Evolutionary conservation across 2,113 vertebrate genomes (phyloP), one percentile per base, ranked within the genome.

Genomic region (Colaptes auratus): DNA sequence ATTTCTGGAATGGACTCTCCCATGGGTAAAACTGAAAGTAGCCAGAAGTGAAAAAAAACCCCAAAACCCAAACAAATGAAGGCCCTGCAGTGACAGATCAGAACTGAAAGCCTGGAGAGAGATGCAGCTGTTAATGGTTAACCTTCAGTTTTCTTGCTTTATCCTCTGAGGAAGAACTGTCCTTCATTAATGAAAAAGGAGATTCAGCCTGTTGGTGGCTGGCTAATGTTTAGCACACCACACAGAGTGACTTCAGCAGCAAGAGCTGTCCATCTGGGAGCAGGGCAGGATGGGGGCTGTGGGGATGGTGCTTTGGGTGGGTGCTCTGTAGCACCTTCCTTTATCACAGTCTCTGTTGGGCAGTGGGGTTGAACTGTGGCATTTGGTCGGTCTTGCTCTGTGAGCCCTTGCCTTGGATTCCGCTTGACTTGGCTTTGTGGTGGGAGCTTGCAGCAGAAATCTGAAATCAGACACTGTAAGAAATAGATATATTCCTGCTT

Each of bases 221-320:
- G 63, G 39, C 42, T 73, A 2, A 6, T 4, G n/a, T 15, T 14
- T 3, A 31, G 19, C 15, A 5, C 1, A 2, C 7, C 18, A 65
- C 21, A 28, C 3, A 1, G 3, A 6, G 63, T 17, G 52, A 15
- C 27, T 59, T 63, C 50, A 30, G 72, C 60, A 63, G 48, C 33
- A 25, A 25, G 67, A 56, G 60, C 55, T 50, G 17, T 17, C 11
- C 28, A 1, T 21, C 64, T 21, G 1, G 0, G 24, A 59, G 90
- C 56, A 36, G 82, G 46, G 48, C 74, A 72, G 71, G 61, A 15
- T 46, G 56, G 55, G 52, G 4, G 42, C 13, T 59, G 58, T 11
- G 58, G 39, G 70, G 35, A n/a, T 52, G 50, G 3, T 33, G 52
- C 60, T 70, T 33, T 50, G 76, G 36, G 7, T 39, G 56, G 83